Base-by-base conservation (phyloP, 2,888 invertebrate genomes). In the Lagria hirta region DNA sequence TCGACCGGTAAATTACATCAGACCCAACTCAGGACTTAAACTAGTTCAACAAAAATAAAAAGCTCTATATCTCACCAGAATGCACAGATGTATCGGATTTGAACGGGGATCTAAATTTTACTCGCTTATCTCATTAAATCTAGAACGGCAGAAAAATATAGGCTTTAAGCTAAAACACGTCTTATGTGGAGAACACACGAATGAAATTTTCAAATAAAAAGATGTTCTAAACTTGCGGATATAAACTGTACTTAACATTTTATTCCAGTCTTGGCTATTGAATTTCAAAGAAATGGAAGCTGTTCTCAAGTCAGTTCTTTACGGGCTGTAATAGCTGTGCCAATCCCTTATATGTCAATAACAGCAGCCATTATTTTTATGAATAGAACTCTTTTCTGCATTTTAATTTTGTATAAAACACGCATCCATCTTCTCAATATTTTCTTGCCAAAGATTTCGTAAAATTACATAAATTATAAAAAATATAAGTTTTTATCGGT, bases 1-100 rank as follows among this genome's bases (percentile, higher is more conserved):
- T 40, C 45, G 40, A 45, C 45, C 45, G 45, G 45, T 45, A 45
- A 45, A 45, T 45, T 45, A 41, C 40, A 41, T 40, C 41, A 40
- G 35, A 45, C 40, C 45, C 34, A 34, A 30, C 28, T 33, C 32
- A 29, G 24, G 34, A 45, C 38, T 35, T 26, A 30, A 45, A 45
- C 44, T 35, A 45, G 34, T 40, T 35, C 40, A 41, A 45, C 30
- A 41, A 41, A 40, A 34, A 40, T 45, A 40, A 30, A 45, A 34
- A 40, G 13, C 23, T 28, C 14, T 29, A 35, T 43, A 38, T 33
- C 41, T 33, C 26, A 24, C 41, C 41, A 41, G 27, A 41, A 41
- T 32, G 41, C 21, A 26, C 41, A 16, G 41, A 41, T 26, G 41
- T 41, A 41, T 44, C 32, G 22, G 27, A 44, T 21, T 37, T n/a